phyloP scores from a whole-genome alignment of 2,113 vertebrate genomes.

The Festucalex cinctus region DNA sequence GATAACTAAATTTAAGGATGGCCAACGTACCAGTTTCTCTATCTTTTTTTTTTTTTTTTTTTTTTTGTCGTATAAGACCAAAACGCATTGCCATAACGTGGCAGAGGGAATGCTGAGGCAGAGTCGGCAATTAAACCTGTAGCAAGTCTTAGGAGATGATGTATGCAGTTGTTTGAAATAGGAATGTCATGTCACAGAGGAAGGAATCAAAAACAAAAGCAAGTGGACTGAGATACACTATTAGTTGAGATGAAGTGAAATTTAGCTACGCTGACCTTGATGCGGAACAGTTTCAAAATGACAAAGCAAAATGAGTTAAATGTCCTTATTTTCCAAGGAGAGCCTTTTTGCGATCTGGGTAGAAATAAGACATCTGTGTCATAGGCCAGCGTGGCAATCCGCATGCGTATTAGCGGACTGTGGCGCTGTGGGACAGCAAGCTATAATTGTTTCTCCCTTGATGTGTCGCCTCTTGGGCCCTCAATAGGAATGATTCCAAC shows the following conservation, averaged over 20 bases:
- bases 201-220: neutral
- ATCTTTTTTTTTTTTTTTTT: too few species aligned
- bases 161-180: neutral
- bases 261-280: too few species aligned
- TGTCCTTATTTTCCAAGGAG: constrained; percentile 63
- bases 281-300: too few species aligned
- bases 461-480: constrained; percentile 38
- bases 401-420: constrained; percentile 53
- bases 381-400: constrained; percentile 51
- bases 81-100: too few species aligned
- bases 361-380: constrained; percentile 62
- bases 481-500: constrained; percentile 36
- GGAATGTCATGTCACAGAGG: neutral
- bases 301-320: neutral
- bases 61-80: too few species aligned
- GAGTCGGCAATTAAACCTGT: neutral
- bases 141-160: neutral
- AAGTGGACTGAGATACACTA: too few species aligned
- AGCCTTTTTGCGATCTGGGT: constrained; percentile 59
- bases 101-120: too few species aligned
- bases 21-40: neutral
- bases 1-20: neutral
- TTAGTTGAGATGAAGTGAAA: too few species aligned
- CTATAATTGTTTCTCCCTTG: constrained; percentile 62
- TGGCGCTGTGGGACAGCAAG: constrained; percentile 43